Evolutionary conservation across 2,888 invertebrate genomes (phyloP), one percentile per base, ranked within the genome.

Genomic region (Toxonevra muliebris): DNA sequence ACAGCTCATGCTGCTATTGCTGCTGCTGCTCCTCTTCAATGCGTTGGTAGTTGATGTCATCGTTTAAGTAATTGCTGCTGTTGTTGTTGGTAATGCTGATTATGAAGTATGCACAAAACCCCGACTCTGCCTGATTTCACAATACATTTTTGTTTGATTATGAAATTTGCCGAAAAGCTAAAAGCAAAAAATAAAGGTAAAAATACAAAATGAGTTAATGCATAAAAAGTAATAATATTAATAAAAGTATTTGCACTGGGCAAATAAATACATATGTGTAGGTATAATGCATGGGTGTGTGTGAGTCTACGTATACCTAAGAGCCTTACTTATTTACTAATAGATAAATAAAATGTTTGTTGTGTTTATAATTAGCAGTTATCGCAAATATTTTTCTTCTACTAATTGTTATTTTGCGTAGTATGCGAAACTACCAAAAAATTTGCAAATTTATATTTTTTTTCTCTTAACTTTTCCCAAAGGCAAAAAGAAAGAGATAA

Each of bases 91-190:
- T 54, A 17, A 8, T 10, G 54, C 54, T 19, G 54, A 15, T 7
- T n/a, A 13, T 12, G 17, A 19, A 15, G 17, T 20, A 12, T 20
- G 17, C 15, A 9, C 9, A 17, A 20, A 17, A 20, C 12, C 15
- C 12, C 15, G 7, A 19, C 54, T 1, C 10, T 1, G 54, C 15
- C 8, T 54, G 30, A 54, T 20, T 54, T 54, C 54, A 17, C 58
- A 13, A 40, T 43, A 57, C 13, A 57, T 48, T 65, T 58, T 50
- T 70, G 62, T 67, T 68, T 70, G 60, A 61, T 68, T 65, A 59
- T 66, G 45, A 59, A 66, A 69, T 66, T 30, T 66, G 52, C 62
- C 59, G 5, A 61, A 61, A 58, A 61, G 45, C 42, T 7, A 61
- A 30, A 50, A 13, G 2, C 42, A 15, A 12, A 42, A 20, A 11